Evolutionary conservation across 1,140 invertebrate genomes (phyloP), one percentile per base, ranked within the genome.

Genomic region (Lycorma delicatula): DNA sequence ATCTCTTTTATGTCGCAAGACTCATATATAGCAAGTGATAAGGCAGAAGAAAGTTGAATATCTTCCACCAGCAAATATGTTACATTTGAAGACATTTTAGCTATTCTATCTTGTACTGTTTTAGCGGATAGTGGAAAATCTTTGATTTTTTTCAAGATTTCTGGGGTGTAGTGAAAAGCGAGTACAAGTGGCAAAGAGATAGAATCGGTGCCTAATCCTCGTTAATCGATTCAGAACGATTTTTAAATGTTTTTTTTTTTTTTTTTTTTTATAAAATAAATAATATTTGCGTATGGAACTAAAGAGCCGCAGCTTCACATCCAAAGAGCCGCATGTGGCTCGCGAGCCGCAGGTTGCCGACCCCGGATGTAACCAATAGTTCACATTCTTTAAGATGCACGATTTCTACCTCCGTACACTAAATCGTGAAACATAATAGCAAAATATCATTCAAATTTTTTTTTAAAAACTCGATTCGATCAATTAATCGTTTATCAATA

Each of bases 1-100:
- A 64, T 65, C 49, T 66, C 66, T 49, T 62, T 64, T 65, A 64
- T 63, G 61, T 67, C 64, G 36, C 64, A 63, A 59, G 61, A 67
- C 63, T 67, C 62, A 59, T 66, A 63, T 36, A 65, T 59, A 47
- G 65, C 66, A 58, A 67, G 23, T 66, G 64, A 65, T 66, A 60
- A 60, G 38, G 54, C 59, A 50, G 49, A 55, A 56, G 52, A 50
- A 26, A 66, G 57, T 67, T 67, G 44, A 60, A 68, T 46, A 59
- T 67, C 63, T 67, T 66, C 53, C 20, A 68, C 47, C 20, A 64
- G 62, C 61, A 54, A 36, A 36, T 60, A 25, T 50, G 60, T 66
- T 64, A 67, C 36, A 67, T 66, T 67, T 54, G 60, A 66, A 68
- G 62, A 67, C 64, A 68, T 67, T 68, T 66, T 62, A 44, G 51